phyloP scores from a whole-genome alignment of 2,797 vertebrate genomes.

The Balearica regulorum region DNA sequence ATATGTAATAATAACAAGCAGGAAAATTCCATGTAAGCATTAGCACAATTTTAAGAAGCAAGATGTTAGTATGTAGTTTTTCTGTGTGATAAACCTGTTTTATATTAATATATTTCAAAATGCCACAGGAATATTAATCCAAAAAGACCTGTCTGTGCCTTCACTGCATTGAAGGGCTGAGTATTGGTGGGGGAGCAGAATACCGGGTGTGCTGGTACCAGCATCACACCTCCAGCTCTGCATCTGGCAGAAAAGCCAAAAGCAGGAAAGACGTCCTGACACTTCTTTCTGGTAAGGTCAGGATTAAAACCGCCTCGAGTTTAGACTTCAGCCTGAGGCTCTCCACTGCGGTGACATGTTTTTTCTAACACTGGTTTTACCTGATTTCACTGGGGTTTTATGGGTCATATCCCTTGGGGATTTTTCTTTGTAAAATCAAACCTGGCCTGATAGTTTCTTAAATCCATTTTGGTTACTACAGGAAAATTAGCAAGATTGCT shows the following conservation, averaged over 20 bases:
- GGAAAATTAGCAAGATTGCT: not conserved
- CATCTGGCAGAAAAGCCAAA: not conserved
- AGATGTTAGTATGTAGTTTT: not conserved
- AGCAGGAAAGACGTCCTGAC: not conserved
- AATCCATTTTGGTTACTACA: not conserved
- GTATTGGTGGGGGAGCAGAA: not conserved
- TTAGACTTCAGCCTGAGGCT: not conserved
- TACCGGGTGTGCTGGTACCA: not conserved
- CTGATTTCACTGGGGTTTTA: not conserved
- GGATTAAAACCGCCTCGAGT: not conserved
- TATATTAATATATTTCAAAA: not conserved
- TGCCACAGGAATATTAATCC: not conserved
- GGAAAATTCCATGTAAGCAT: not conserved
- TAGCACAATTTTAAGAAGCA: not conserved
- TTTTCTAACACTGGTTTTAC: not conserved
- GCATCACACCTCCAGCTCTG: not conserved
- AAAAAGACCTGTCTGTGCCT: not conserved
- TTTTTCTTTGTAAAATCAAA: not conserved
- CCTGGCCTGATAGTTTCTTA: not conserved
- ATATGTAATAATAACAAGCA: not conserved
- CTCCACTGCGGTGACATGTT: not conserved
- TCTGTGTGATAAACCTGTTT: not conserved
- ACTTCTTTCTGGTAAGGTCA: not conserved
- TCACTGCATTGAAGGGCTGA: not conserved
- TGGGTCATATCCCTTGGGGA: not conserved